These are phyloP conservation scores for Halcyon smyrnensis DNA, from an alignment of 2,797 vertebrate species.

Conservation along the genomic window DNA sequence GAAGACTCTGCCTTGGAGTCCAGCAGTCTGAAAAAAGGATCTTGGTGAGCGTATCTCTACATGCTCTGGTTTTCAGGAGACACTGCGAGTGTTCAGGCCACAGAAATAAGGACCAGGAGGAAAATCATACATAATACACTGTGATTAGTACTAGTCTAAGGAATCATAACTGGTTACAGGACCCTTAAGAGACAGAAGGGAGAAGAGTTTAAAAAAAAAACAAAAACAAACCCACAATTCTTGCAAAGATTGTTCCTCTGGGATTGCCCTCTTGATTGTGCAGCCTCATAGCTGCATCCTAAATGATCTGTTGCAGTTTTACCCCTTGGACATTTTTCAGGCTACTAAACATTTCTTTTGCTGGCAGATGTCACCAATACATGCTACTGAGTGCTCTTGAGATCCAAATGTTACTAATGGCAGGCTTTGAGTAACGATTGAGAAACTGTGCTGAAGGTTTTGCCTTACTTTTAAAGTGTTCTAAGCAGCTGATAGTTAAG, in stretches of 20 bases:
- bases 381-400: background rate
- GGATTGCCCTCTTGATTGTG: background rate
- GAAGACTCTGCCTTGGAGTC: background rate
- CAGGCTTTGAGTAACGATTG: background rate
- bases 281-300: background rate
- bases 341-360: background rate
- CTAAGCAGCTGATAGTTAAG: background rate
- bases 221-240: background rate
- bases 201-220: background rate
- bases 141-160: background rate
- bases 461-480: background rate
- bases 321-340: background rate
- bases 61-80: background rate
- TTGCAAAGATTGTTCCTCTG: background rate
- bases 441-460: background rate
- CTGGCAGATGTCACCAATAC: background rate
- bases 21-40: background rate
- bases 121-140: background rate
- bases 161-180: background rate
- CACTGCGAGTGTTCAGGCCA: background rate
- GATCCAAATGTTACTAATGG: background rate
- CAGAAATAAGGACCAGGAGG: background rate
- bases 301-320: background rate
- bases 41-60: background rate
- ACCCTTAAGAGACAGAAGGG: background rate